phyloP scores from a whole-genome alignment of 2,113 vertebrate species.

The Pampusana beccarii region DNA sequence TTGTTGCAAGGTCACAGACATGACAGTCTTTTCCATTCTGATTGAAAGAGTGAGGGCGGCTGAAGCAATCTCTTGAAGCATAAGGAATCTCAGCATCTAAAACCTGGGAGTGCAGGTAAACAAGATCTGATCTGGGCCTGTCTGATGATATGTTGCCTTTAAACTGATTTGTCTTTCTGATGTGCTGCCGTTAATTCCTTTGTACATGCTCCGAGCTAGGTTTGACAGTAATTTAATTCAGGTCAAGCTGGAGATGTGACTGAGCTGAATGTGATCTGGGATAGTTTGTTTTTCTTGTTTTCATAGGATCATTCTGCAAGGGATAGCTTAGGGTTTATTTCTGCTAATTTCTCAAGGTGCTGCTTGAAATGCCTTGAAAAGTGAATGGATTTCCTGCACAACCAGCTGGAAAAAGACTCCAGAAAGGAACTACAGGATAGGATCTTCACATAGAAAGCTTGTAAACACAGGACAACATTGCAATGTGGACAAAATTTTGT shows the following conservation, averaged over 20 bases:
- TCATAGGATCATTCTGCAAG: neutral
- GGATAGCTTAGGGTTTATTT: neutral
- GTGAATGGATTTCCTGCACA: neutral
- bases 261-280: neutral
- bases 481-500: neutral
- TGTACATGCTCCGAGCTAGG: neutral
- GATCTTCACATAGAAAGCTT: neutral
- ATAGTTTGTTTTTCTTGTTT: neutral
- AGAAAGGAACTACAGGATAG: neutral
- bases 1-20: neutral
- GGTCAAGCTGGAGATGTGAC: neutral
- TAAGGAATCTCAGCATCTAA: neutral
- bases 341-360: neutral
- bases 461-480: neutral
- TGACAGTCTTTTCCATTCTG: neutral
- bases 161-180: neutral
- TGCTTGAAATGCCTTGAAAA: conserved; percentile 21
- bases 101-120: neutral
- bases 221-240: neutral
- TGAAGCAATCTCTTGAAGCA: neutral
- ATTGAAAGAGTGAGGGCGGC: neutral
- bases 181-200: neutral
- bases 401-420: neutral
- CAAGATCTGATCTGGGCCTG: neutral
- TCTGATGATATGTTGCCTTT: neutral